Evolutionary conservation across 1,140 invertebrate genomes (phyloP), one percentile per base, ranked within the genome.

Genomic region (Armadillidium nasatum): DNA sequence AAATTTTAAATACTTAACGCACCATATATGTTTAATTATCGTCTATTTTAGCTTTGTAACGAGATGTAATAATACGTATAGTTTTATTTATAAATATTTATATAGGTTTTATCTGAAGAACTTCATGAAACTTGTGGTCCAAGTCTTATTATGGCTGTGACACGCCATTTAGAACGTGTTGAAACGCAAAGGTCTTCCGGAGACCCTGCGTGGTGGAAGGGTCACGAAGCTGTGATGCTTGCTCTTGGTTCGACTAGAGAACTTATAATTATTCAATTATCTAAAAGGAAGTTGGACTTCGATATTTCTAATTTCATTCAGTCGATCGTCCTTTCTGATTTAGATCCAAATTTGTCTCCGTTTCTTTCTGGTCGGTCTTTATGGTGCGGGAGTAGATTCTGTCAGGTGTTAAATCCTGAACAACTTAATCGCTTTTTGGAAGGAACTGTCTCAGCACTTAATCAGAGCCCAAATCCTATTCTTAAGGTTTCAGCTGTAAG

Each of bases 311-410:
- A 87, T 68, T 92, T 92, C 85, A 83, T 93, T 33, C 84, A 88
- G 80, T 84, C 84, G 73, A 85, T 87, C 76, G 85, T 88, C 7
- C 78, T 87, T 13, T 82, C 83, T 44, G 86, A 87, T 80, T 82
- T 88, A 73, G 86, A 85, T 79, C 82, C 82, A 33, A 82, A 84
- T 80, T 85, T 84, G 60, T 88, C 88, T 7, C 88, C 90, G n/a
- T 90, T 92, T 82, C 85, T 93, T 21, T 85, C 91, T 44, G 91
- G 91, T 0, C 87, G 91, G 73, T 91, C 90, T 77, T 83, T 93
- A 43, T 92, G 90, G 86, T 87, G 90, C 22, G 88, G 90, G 10
- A 91, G 90, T 83, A 87, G 88, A 73, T 93, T 90, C 83, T 87
- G 88, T 6, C 86, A 87, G 67, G 86, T 87, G 69, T 87, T 91